phyloP scores from a whole-genome alignment of 2,888 invertebrate genomes.

The Clanis bilineata region DNA sequence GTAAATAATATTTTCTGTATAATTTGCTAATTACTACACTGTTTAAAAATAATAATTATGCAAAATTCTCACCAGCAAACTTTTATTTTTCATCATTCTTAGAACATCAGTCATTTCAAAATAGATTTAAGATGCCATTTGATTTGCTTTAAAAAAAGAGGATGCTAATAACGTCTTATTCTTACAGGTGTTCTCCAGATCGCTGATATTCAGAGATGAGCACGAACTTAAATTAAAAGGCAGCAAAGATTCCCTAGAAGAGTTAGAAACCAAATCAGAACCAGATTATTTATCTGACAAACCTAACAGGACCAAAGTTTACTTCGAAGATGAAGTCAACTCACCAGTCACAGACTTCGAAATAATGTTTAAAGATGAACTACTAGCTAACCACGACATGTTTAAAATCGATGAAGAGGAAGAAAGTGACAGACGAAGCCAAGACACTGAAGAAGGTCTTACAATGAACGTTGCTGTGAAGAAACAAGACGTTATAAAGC shows the following conservation, averaged over 20 bases:
- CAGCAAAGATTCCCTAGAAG: slow-evolving; percentile 62
- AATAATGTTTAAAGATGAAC: slow-evolving; percentile 80
- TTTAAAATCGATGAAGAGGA: slow-evolving; percentile 79
- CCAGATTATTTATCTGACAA: slow-evolving; percentile 67
- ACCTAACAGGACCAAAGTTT: slow-evolving; percentile 74
- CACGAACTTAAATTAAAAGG: slow-evolving; percentile 61
- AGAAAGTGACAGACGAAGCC: slow-evolving; percentile 61
- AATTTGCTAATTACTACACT: too few species aligned
- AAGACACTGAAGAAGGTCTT: slow-evolving; percentile 69
- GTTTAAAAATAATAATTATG: too few species aligned
- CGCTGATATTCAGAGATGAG: slow-evolving; percentile 76
- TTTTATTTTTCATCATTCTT: too few species aligned
- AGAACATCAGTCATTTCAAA: too few species aligned
- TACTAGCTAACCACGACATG: slow-evolving; percentile 64
- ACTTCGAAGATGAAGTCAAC: slow-evolving; percentile 77
- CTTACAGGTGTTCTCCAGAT: slow-evolving; percentile 78
- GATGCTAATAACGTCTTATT: background rate
- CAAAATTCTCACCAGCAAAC: too few species aligned
- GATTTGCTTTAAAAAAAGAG: too few species aligned
- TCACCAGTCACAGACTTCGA: slow-evolving; percentile 78
- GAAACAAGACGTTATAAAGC: slow-evolving; percentile 71
- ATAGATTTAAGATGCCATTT: too few species aligned
- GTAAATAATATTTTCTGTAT: too few species aligned
- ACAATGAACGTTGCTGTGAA: slow-evolving; percentile 68
- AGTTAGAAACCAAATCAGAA: slow-evolving; percentile 73